Percentiles rank a stretch among this genome's conserved stretches.
phyloP scores from a whole-genome alignment of 2,113 vertebrate genomes.

The Apeltes quadracus region DNA sequence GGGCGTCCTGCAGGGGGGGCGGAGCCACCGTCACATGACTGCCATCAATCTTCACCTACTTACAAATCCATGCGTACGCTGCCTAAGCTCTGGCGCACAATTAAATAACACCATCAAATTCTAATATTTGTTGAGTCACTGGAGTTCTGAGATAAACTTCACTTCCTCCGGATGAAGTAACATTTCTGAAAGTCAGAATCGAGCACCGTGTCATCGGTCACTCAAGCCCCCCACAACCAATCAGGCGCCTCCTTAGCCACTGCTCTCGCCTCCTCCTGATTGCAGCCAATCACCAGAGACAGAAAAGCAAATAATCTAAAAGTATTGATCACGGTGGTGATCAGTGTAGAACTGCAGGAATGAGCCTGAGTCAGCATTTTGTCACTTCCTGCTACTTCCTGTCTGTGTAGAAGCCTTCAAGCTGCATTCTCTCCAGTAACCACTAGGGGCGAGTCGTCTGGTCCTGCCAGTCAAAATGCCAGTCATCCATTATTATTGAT shows the following conservation, averaged over 20 bases:
- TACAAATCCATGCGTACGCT: neutral
- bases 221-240: constrained; percentile 28
- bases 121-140: neutral
- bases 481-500: too few species aligned
- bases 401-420: too few species aligned
- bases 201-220: constrained; percentile 36
- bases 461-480: too few species aligned
- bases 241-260: constrained; percentile 63
- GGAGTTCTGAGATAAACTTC: neutral
- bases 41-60: neutral
- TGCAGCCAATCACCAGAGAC: too few species aligned
- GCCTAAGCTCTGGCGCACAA: neutral
- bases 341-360: neutral
- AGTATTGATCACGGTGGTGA: too few species aligned
- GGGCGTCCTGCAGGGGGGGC: constrained; percentile 36
- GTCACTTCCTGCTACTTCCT: neutral
- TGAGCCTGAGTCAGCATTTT: neutral
- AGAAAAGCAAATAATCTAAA: too few species aligned
- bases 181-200: neutral
- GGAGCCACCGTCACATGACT: constrained; percentile 13
- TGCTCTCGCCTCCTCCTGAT: constrained; percentile 64
- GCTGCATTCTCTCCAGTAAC: too few species aligned
- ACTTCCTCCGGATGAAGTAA: neutral
- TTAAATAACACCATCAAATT: neutral
- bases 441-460: too few species aligned